Evolutionary conservation across 2,797 vertebrate genomes (phyloP), one percentile per base, ranked within the genome.

Genomic region (Cossypha dichroa): DNA sequence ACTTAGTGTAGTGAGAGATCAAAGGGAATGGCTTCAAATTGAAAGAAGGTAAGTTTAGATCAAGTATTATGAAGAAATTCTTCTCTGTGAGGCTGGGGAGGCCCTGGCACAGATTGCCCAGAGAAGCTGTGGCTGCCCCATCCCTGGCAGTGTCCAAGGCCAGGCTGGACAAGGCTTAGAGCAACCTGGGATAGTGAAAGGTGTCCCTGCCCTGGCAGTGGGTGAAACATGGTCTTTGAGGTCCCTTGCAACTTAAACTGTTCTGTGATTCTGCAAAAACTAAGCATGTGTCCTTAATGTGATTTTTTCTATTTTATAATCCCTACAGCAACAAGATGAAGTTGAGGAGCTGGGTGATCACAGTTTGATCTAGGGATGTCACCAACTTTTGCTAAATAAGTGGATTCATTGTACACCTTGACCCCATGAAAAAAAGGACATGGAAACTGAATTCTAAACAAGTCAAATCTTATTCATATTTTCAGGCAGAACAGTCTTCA

Each of bases 381-480:
- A 81, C 92, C 93, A 93, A 49, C 59, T 77, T 96, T 94, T 96
- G 95, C 68, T 84, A 67, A 59, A 11, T 66, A 76, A 89, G 11
- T 28, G 41, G 33, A 76, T 69, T 75, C 4, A 7, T 41, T 74
- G 52, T 26, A 87, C 23, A 62, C 18, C 29, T 68, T 62, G 23
- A 26, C 33, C 17, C 14, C 7, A 11, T 22, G 48, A 54, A 75
- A 83, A 86, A 96, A 95, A 95, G 84, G 91, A 94, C 90, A 16
- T 60, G 49, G 80, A 94, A 97, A 68, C 38, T 54, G 34, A 97
- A 97, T 96, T 94, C 79, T 70, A 88, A 95, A 92, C 96, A 96
- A 96, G 97, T 85, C 46, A 82, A 90, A 90, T 96, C 97, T 95
- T 97, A 97, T 85, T 97, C 86, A 38, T 54, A 79, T 62, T 43